phyloP scores from a whole-genome alignment of 2,888 invertebrate species.

The Dyspetes luteomarginatus region DNA sequence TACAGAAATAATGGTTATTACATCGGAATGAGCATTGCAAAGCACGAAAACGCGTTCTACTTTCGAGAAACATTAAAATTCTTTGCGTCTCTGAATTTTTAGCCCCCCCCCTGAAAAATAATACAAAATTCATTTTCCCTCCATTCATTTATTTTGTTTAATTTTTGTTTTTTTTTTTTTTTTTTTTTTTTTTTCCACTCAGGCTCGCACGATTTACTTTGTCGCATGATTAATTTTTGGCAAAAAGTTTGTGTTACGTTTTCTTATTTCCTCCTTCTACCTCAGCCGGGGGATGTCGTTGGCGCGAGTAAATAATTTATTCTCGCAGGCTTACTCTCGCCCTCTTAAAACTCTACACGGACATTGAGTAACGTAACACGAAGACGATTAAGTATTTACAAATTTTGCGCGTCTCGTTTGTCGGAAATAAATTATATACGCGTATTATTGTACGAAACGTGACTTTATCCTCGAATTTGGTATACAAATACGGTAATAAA shows the following conservation, averaged over 20 bases:
- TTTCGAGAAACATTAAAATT: slow-evolving; percentile 3
- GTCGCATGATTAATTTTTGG: slow-evolving; percentile 54
- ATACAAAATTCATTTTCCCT: slow-evolving; percentile 51
- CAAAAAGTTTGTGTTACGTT: slow-evolving; percentile 50
- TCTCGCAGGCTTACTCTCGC: background rate
- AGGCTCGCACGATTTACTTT: slow-evolving; percentile 6
- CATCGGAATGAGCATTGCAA: slow-evolving; percentile 57
- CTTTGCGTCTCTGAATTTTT: background rate
- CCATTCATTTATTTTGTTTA: slow-evolving; percentile 11
- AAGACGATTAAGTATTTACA: slow-evolving; percentile 66
- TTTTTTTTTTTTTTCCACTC: too few species aligned
- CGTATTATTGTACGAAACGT: slow-evolving; percentile 56
- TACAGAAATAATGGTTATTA: slow-evolving; percentile 45
- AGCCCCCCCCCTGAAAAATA: slow-evolving; percentile 30
- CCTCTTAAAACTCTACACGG: slow-evolving; percentile 53
- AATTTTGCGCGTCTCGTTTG: slow-evolving; percentile 59
- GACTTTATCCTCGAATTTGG: slow-evolving; percentile 68
- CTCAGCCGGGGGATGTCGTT: slow-evolving; percentile 14
- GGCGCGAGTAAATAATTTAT: slow-evolving; percentile 8
- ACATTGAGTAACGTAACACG: slow-evolving; percentile 58
- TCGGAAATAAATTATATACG: slow-evolving; percentile 58
- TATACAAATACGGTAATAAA: slow-evolving; percentile 81
- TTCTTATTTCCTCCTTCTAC: slow-evolving; percentile 2
- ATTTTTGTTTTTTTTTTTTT: too few species aligned
- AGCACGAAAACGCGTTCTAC: slow-evolving; percentile 39